A percentile compares a stretch with the other conserved stretches of the same genome.
These are phyloP conservation scores for Cydia splendana DNA, from an alignment of 1,140 invertebrate species.

Conservation along the genomic window DNA sequence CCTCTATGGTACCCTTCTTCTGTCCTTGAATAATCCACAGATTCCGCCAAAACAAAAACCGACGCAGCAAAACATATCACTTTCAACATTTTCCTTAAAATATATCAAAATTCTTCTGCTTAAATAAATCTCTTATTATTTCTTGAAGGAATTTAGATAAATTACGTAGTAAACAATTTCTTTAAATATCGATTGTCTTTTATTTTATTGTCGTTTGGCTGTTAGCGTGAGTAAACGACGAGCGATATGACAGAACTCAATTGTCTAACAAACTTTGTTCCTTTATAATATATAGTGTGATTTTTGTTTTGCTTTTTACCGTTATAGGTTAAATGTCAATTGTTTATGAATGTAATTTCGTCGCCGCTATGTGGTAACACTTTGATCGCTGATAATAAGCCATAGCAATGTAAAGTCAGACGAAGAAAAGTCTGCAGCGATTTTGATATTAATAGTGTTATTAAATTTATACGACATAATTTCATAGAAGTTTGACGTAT, in stretches of 20 bases:
- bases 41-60: neutral
- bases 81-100: conserved; percentile 1
- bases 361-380: neutral
- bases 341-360: neutral
- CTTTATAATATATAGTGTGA: neutral
- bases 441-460: no score
- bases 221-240: neutral
- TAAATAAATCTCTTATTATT: neutral
- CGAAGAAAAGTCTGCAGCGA: no score
- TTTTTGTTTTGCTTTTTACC: neutral
- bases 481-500: no score
- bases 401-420: neutral
- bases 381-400: no score
- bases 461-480: no score
- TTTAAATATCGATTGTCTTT: neutral
- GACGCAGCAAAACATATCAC: neutral
- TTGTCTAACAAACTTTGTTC: neutral
- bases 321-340: neutral
- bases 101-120: neutral
- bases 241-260: neutral
- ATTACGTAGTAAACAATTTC: neutral
- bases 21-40: neutral
- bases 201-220: neutral
- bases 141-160: neutral
- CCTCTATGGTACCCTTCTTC: neutral